Percentiles rank a stretch among this genome's conserved stretches.
Conservation (phyloP, 1,140 invertebrate genomes). For the Trichoplusia ni region DNA sequence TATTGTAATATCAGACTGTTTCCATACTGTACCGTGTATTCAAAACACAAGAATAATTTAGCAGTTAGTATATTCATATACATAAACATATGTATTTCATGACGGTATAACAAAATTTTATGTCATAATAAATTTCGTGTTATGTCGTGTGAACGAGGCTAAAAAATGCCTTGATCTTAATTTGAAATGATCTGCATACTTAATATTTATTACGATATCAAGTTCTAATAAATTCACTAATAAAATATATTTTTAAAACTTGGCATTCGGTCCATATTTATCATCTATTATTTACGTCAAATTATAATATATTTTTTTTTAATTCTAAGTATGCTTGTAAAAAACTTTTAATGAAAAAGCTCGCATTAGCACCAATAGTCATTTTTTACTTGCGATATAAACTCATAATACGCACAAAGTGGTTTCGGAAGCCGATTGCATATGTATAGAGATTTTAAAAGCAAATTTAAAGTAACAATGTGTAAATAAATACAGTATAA, state of each 20-base stretch:
- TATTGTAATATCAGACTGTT: slow-evolving; percentile 2
- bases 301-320: too few relatives aligned
- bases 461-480: slow-evolving; percentile 56
- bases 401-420: neutral
- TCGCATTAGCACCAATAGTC: too few relatives aligned
- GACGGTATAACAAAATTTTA: slow-evolving; percentile 7
- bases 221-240: neutral
- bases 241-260: neutral
- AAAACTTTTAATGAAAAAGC: too few relatives aligned
- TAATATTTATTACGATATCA: neutral
- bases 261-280: too few relatives aligned
- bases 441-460: slow-evolving; percentile 31
- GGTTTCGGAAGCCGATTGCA: slow-evolving; percentile 12
- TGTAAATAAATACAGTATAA: slow-evolving; percentile 72
- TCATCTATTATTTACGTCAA: neutral
- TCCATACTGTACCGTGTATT: slow-evolving; percentile 9
- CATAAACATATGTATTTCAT: slow-evolving; percentile 14
- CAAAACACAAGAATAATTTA: slow-evolving; percentile 15
- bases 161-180: neutral
- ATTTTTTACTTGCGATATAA: neutral
- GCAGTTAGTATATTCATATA: slow-evolving; percentile 10
- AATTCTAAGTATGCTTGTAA: too few relatives aligned
- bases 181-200: neutral
- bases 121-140: slow-evolving; percentile 11
- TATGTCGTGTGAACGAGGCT: slow-evolving; percentile 10